These are phyloP conservation scores for Zophobas morio DNA, from an alignment of 1,140 invertebrate species.

Conservation along the genomic window DNA sequence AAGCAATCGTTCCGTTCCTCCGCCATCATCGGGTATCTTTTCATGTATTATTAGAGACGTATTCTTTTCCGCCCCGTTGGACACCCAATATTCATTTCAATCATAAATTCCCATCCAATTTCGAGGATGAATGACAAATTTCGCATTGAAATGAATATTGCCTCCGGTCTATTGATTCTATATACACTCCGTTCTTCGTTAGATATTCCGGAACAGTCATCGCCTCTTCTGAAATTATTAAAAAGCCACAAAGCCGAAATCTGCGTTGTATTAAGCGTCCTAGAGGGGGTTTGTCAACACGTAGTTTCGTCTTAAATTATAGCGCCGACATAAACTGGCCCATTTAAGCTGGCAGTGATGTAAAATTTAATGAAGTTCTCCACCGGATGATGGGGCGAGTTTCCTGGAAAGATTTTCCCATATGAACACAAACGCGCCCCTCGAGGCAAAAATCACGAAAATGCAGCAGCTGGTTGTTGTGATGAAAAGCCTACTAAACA, in stretches of 20 bases:
- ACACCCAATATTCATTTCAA: constrained; percentile 66
- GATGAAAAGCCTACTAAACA: constrained; percentile 40
- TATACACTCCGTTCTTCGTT: constrained; percentile 40
- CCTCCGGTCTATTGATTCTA: constrained; percentile 62
- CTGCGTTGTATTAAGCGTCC: neutral
- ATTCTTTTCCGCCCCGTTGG: constrained; percentile 59
- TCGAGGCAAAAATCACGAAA: constrained; percentile 3
- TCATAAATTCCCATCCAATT: constrained; percentile 66
- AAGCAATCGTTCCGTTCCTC: constrained; percentile 31
- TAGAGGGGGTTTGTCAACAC: neutral
- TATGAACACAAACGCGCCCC: constrained; percentile 30
- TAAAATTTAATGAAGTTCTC: constrained; percentile 6
- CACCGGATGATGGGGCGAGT: constrained; percentile 11
- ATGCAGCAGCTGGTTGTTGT: neutral
- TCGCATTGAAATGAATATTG: constrained; percentile 66
- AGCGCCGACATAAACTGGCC: neutral
- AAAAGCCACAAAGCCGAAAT: constrained; percentile 27
- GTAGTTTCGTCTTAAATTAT: neutral
- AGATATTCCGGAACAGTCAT: constrained; percentile 40
- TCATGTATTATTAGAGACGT: constrained; percentile 59
- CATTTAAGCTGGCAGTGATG: neutral
- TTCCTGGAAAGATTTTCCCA: neutral
- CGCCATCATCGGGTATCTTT: constrained; percentile 46
- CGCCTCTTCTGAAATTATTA: constrained; percentile 26
- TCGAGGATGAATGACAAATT: constrained; percentile 67